Conservation (phyloP, 2,888 invertebrate genomes). For the Pammene aurita region DNA sequence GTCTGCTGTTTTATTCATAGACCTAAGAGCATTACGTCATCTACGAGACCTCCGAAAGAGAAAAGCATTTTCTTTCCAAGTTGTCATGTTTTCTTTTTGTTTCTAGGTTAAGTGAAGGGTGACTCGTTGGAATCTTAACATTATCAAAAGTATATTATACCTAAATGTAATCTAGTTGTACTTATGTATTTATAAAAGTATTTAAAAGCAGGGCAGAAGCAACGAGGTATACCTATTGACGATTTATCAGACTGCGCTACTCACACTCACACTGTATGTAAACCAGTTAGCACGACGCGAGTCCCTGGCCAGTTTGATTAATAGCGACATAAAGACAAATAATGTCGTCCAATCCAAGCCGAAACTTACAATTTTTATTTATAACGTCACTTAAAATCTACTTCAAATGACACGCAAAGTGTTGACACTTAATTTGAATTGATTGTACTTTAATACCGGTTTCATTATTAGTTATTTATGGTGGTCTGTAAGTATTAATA, state of each 20-base stretch:
- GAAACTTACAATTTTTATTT: slow-evolving; percentile 45
- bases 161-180: background rate
- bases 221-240: no score
- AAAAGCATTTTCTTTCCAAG: slow-evolving; percentile 17
- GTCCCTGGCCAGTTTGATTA: slow-evolving; percentile 55
- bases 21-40: slow-evolving; percentile 63
- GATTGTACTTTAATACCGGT: slow-evolving; percentile 36
- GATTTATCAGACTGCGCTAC: no score
- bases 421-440: slow-evolving; percentile 49
- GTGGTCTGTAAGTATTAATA: background rate
- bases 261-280: slow-evolving; percentile 58
- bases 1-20: slow-evolving; percentile 65
- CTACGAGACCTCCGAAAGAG: slow-evolving; percentile 25
- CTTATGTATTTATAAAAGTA: slow-evolving; percentile 11
- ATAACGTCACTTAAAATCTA: slow-evolving; percentile 6
- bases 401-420: slow-evolving; percentile 41
- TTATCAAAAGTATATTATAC: background rate
- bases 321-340: slow-evolving; percentile 57
- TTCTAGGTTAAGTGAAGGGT: slow-evolving; percentile 18
- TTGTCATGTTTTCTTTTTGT: slow-evolving; percentile 2
- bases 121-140: background rate
- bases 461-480: background rate
- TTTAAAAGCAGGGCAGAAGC: slow-evolving; percentile 36
- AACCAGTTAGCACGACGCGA: slow-evolving; percentile 54
- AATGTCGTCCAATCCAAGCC: slow-evolving; percentile 50